These are phyloP conservation scores for Drosophila mauritiana DNA, from an alignment of 1,140 invertebrate species.

Conservation along the genomic window DNA sequence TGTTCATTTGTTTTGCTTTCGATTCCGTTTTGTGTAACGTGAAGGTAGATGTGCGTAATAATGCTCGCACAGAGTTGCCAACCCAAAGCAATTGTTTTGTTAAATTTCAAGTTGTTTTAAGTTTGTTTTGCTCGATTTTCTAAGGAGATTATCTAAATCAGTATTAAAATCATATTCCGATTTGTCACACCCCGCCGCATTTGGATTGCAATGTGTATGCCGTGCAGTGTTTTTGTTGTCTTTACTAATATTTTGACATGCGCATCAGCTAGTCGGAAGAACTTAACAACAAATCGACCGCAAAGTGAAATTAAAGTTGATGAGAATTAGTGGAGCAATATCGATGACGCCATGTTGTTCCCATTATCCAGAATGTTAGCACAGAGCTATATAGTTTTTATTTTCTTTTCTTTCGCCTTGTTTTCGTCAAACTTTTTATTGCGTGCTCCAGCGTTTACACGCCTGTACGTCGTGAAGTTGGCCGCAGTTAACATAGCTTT, in stretches of 20 bases:
- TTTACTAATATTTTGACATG: conserved; percentile 33
- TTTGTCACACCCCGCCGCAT: conserved; percentile 1
- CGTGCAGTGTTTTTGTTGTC: conserved; percentile 7
- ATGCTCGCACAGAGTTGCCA: conserved; percentile 55
- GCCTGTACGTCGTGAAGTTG: conserved; percentile 66
- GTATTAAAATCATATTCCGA: background rate
- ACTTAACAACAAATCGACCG: background rate
- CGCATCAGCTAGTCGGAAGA: conserved; percentile 14
- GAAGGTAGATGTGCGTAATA: conserved; percentile 72
- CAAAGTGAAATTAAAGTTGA: background rate
- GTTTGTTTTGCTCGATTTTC: conserved; percentile 14
- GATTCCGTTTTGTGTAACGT: conserved; percentile 77
- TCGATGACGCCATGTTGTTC: conserved; percentile 44
- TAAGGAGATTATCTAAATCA: background rate
- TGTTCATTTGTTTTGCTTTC: conserved; percentile 77
- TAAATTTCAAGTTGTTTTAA: conserved; percentile 10
- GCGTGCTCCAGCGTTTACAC: conserved; percentile 41
- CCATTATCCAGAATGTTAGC: conserved; percentile 34
- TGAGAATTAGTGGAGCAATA: background rate
- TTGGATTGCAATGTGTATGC: conserved; percentile 23
- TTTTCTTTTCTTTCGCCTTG: conserved; percentile 44
- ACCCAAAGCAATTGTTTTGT: conserved; percentile 13
- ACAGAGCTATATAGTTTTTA: conserved; percentile 32
- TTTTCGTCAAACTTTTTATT: conserved; percentile 76
- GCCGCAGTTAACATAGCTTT: conserved; percentile 37